Base-by-base conservation (phyloP, 2,888 invertebrate genomes). In the Aphodius granarius region DNA sequence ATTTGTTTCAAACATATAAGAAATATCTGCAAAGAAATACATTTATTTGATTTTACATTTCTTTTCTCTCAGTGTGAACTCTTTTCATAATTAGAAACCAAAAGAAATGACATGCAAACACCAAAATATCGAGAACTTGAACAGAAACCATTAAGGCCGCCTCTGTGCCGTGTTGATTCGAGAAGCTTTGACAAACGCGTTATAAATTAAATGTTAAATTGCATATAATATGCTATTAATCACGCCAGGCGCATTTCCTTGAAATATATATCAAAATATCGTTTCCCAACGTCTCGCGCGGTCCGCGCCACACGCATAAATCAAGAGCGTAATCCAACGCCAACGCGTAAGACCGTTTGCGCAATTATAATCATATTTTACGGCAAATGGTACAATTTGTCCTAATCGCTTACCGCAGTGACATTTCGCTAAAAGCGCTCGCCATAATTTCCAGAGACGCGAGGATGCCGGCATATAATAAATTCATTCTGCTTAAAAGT, bases 381-480 rank as follows among this genome's bases (percentile, higher is more conserved):
- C 68, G 68, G 68, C 68, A 68, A 68, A 68, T 68, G 68, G 21
- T 68, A 68, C 68, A 68, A 68, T 68, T 68, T 68, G 68, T 68
- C 68, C 68, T 68, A 68, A 68, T 68, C 75, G 66, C 63, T 72
- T 64, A 64, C 63, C 71, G 70, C 73, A 66, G 79, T 73, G 79
- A 79, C 79, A 79, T 78, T 79, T 79, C 73, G 79, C 78, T 78
- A 79, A 79, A 79, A 79, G 78, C 79, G 75, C 20, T 3, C 77
- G 79, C 79, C 76, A 78, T 80, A 79, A 80, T 78, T 80, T 79
- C 75, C 78, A 78, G 73, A 68, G 68, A 22, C 20, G 68, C 22
- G 68, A 15, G 68, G 68, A 68, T 68, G 68, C 68, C 68, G 20
- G 68, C 68, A 68, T 43, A 43, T 68, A 68, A 68, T 68, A 68